Percentiles rank a stretch among this genome's conserved stretches.
Conservation (phyloP, 2,113 vertebrate species). For the Rhynchopsitta pachyrhyncha region DNA sequence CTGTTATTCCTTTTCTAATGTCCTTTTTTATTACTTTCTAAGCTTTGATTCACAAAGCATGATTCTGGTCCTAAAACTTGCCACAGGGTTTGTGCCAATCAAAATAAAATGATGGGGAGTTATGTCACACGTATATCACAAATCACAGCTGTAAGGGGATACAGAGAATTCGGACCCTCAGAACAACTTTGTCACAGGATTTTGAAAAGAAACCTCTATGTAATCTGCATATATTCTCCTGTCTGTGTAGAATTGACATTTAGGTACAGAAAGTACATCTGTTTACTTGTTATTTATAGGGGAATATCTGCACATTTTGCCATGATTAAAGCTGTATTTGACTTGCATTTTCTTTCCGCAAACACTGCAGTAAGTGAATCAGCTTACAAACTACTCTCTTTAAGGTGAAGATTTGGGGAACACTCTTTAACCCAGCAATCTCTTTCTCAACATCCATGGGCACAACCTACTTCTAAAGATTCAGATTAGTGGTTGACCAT, state of each 20-base stretch:
- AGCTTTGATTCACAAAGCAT: neutral
- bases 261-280: neutral
- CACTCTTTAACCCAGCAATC: neutral
- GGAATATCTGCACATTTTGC: neutral
- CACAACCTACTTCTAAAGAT: neutral
- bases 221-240: neutral
- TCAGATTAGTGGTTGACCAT: fast-evolving
- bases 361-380: neutral
- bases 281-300: neutral
- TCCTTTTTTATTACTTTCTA: neutral
- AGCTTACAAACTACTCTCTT: neutral
- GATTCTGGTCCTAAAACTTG: neutral
- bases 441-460: neutral
- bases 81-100: neutral
- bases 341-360: neutral
- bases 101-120: neutral
- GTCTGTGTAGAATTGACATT: neutral
- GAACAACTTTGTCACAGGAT: neutral
- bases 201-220: neutral
- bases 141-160: neutral
- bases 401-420: neutral
- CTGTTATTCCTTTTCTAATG: neutral
- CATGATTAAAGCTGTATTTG: neutral
- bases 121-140: neutral
- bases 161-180: neutral